A percentile compares a stretch with the other conserved stretches of the same genome.
These are phyloP conservation scores for Chrysomela aeneicollis DNA, from an alignment of 2,888 invertebrate species.

Conservation along the genomic window DNA sequence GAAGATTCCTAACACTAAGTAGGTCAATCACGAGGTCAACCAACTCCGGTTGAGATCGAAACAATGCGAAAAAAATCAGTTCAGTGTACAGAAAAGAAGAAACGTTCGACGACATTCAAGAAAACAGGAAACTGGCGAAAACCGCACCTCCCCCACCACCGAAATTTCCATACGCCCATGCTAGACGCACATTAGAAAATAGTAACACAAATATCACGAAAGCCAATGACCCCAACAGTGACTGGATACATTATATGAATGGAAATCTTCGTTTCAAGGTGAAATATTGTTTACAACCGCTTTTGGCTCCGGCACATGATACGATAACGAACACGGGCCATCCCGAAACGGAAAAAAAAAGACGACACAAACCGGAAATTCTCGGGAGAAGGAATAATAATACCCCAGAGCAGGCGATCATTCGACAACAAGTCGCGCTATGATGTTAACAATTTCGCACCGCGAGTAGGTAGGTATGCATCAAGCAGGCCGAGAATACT, in stretches of 20 bases:
- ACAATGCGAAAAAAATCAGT: not conserved
- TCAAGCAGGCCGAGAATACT: slow-evolving; percentile 28
- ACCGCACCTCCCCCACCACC: slow-evolving; percentile 19
- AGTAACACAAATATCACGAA: slow-evolving; percentile 24
- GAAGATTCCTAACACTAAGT: no score
- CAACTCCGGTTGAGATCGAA: not conserved
- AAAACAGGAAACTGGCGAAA: not conserved
- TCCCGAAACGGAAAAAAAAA: not conserved
- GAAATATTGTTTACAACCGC: slow-evolving; percentile 39
- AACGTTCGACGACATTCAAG: not conserved
- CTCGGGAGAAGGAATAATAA: not conserved
- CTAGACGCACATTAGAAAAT: slow-evolving; percentile 37
- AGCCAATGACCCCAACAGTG: slow-evolving; percentile 46
- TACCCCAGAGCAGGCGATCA: no score
- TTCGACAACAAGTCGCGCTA: no score
- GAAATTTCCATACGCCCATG: slow-evolving; percentile 28
- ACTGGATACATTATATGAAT: slow-evolving; percentile 47
- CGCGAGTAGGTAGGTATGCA: not conserved
- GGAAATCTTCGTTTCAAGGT: slow-evolving; percentile 44
- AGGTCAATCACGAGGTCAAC: not conserved
- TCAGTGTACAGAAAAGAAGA: not conserved
- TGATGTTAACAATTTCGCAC: slow-evolving; percentile 22
- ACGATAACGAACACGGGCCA: not conserved
- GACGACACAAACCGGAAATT: not conserved
- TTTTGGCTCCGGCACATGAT: slow-evolving; percentile 20